Evolutionary conservation across 1,140 invertebrate genomes (phyloP).

Genomic region (Dinoponera quadriceps): DNA sequence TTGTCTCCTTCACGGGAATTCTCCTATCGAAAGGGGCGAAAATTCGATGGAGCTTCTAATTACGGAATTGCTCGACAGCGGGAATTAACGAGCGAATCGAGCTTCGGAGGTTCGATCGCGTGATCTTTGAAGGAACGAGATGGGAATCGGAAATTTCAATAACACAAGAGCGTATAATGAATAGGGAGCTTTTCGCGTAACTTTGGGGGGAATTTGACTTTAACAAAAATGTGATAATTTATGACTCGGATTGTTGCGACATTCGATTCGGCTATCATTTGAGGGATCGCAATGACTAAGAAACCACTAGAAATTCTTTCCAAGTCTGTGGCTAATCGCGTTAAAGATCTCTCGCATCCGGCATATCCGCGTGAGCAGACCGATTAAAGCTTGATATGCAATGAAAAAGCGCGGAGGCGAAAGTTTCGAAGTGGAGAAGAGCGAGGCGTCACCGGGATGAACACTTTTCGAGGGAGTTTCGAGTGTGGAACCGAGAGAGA

Average conservation of each 20-base stretch:
- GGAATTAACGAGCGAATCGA: slow-evolving; percentile 9
- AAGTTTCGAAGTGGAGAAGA: slow-evolving; percentile 75
- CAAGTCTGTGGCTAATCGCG: slow-evolving; percentile 23
- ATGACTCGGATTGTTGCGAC: neutral
- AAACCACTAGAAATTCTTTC: neutral
- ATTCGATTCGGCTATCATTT: neutral
- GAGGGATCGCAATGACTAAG: too few species aligned
- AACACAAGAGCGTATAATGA: too few species aligned
- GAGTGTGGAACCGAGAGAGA: neutral
- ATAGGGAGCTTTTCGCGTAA: neutral
- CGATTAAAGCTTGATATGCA: slow-evolving; percentile 82
- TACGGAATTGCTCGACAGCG: slow-evolving; percentile 15
- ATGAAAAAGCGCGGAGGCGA: slow-evolving; percentile 76
- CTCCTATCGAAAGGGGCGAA: slow-evolving; percentile 24
- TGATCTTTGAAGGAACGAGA: neutral
- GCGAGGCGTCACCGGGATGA: slow-evolving; percentile 66
- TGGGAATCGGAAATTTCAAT: neutral
- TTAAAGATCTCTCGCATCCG: slow-evolving; percentile 1
- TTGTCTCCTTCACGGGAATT: slow-evolving; percentile 20
- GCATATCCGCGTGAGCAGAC: slow-evolving; percentile 30
- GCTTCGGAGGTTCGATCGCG: neutral
- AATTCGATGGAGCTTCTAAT: slow-evolving; percentile 27
- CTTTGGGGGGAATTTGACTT: neutral
- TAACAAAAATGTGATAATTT: neutral
- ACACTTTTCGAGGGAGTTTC: slow-evolving; percentile 39